These are phyloP conservation scores for Phycodurus eques DNA, from an alignment of 2,113 vertebrate genomes.

Conservation along the genomic window DNA sequence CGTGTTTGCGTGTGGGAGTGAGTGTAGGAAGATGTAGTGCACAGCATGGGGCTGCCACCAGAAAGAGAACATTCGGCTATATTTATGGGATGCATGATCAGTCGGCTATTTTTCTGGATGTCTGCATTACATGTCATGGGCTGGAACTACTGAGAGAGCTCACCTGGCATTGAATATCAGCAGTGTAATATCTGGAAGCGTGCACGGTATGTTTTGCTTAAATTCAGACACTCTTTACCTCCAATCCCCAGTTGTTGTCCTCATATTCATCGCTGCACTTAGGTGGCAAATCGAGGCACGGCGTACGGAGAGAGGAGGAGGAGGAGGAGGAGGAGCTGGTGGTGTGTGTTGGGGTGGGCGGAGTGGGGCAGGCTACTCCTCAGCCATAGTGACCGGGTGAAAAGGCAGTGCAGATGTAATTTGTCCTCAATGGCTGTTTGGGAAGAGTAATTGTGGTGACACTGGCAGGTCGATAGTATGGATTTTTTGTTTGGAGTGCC, in stretches of 20 bases:
- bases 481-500: constrained; percentile 99
- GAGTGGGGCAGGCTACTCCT: constrained; percentile 75
- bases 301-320: constrained; percentile 39
- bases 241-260: constrained; percentile 36
- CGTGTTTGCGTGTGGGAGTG: not conserved
- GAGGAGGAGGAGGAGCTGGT: constrained; percentile 29
- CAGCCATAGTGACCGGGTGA: constrained; percentile 92
- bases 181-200: constrained; percentile 27
- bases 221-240: constrained; percentile 53
- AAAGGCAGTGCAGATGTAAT: constrained; percentile 99
- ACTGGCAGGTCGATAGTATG: constrained; percentile 97
- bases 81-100: constrained; percentile 25
- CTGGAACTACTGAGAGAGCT: constrained; percentile 23
- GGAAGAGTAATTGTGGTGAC: constrained; percentile 99
- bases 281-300: constrained; percentile 44
- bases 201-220: constrained; percentile 17
- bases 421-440: constrained; percentile 99
- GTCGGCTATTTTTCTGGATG: constrained; percentile 13
- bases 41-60: constrained; percentile 41
- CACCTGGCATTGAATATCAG: constrained; percentile 36
- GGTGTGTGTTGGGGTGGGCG: constrained; percentile 18
- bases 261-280: constrained; percentile 35
- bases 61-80: constrained; percentile 42
- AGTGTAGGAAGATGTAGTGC: constrained; percentile 42
- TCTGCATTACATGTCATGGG: constrained; percentile 28